Evolutionary conservation across 2,888 invertebrate genomes (phyloP).

Genomic region (Drosophila greeni): DNA sequence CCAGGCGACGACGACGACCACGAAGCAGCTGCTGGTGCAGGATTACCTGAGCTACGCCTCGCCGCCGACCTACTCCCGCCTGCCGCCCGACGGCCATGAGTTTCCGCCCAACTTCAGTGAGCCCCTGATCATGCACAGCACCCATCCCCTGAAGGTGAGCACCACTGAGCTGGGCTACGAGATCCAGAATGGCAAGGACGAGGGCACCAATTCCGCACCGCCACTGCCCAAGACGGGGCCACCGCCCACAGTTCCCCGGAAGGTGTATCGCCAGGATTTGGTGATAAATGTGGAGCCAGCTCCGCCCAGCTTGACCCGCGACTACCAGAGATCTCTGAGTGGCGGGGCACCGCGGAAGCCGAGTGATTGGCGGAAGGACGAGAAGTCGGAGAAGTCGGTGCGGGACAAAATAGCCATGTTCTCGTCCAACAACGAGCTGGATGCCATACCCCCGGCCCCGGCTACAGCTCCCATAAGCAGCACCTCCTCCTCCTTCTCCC

Average conservation of each 20-base stretch:
- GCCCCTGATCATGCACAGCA: constrained; percentile 76
- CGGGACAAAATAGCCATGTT: constrained; percentile 94
- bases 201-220: constrained; percentile 51
- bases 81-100: constrained; percentile 79
- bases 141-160: constrained; percentile 50
- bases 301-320: constrained; percentile 54
- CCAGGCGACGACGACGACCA: constrained; percentile 51
- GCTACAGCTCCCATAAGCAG: constrained; percentile 17
- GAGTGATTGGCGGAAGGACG: constrained; percentile 84
- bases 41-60: constrained; percentile 76
- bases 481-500: constrained; percentile 38
- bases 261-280: constrained; percentile 78
- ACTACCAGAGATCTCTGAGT: constrained; percentile 76
- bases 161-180: constrained; percentile 53
- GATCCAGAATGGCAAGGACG: constrained; percentile 37
- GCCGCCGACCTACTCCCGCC: constrained; percentile 78
- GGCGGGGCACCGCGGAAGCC: constrained; percentile 72
- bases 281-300: constrained; percentile 75
- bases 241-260: constrained; percentile 77
- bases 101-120: constrained; percentile 79
- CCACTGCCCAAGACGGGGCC: constrained; percentile 78
- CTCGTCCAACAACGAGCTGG: constrained; percentile 80
- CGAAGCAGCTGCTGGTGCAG: constrained; percentile 76
- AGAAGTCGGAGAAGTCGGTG: constrained; percentile 89
- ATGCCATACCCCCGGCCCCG: constrained; percentile 49